Percentiles rank a stretch among this genome's conserved stretches.
Conservation (phyloP, 2,797 vertebrate genomes). For the Dermochelys coriacea region DNA sequence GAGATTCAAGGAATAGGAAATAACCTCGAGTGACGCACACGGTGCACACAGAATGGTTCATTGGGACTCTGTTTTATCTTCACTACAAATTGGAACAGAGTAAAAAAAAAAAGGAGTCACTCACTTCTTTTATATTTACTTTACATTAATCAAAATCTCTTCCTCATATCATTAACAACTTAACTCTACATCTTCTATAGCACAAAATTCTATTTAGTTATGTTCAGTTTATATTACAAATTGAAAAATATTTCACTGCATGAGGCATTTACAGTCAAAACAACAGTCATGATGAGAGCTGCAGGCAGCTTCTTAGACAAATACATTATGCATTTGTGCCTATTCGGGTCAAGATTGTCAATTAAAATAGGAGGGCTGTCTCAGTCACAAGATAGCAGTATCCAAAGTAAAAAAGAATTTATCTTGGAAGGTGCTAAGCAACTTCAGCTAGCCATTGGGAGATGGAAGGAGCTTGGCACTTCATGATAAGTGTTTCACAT, state of each 20-base stretch:
- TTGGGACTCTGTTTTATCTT: slow-evolving; percentile 10
- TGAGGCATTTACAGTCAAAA: background rate
- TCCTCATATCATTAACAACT: background rate
- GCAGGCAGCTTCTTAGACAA: background rate
- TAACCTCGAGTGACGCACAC: background rate
- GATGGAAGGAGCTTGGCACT: background rate
- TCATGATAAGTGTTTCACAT: background rate
- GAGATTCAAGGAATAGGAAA: slow-evolving; percentile 15
- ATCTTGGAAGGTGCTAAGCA: background rate
- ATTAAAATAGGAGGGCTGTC: background rate
- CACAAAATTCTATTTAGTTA: background rate
- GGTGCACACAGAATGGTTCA: slow-evolving; percentile 2
- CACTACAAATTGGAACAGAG: background rate
- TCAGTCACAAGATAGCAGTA: background rate
- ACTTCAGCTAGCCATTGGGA: background rate
- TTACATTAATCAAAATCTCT: background rate
- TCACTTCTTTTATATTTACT: background rate
- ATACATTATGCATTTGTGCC: background rate
- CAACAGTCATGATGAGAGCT: background rate
- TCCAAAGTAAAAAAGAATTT: background rate
- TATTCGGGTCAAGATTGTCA: background rate
- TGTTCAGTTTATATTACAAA: background rate
- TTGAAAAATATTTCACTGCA: background rate
- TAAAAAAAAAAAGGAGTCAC: background rate
- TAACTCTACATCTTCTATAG: background rate